Evolutionary conservation across 2,888 invertebrate genomes (phyloP), one percentile per base, ranked within the genome.

Genomic region (Leptopterna dolabrata): DNA sequence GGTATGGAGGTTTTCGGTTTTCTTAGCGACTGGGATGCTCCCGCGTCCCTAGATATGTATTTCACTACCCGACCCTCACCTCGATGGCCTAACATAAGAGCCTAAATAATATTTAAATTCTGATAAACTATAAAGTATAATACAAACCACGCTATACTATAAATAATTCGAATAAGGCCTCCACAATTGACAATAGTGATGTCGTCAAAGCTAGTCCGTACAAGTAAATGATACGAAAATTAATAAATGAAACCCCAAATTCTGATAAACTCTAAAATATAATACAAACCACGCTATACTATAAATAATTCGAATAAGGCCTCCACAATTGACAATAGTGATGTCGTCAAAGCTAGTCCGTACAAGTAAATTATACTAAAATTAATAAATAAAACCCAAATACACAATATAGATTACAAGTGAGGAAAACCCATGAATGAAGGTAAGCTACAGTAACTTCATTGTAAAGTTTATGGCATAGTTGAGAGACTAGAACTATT

Each of bases 301-400:
- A 13, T 9, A 19, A 70, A 70, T 16, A 11, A 70, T 70, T 19
- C 70, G 9, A 70, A 70, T 70, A 70, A 70, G 70, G 70, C 70
- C 70, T 70, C 13, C 11, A 70, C 24, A 70, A 70, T 70, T 70
- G 70, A 70, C 70, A 70, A 70, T 55, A 24, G 19, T 24, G 24
- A 19, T 70, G 70, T 6, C 7, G n/a, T 83, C 83, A 83, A 27
- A 89, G 30, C 47, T 88, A 87, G 76, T 90, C 90, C 16, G 88
- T 27, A 45, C 89, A 88, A 84, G 47, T 47, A 2, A 47, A 16
- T n/a, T 13, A 47, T 47, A 16, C 13, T 9, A 47, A 47, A 14
- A 47, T 47, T 9, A 36, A 36, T 36, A 36, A 36, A 36, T 36
- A 7, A 36, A 36, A 36, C 7, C 36, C 36, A 4, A 36, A 2